These are phyloP conservation scores for Tupiocoris notatus DNA, from an alignment of 2,888 invertebrate genomes.

Conservation along the genomic window DNA sequence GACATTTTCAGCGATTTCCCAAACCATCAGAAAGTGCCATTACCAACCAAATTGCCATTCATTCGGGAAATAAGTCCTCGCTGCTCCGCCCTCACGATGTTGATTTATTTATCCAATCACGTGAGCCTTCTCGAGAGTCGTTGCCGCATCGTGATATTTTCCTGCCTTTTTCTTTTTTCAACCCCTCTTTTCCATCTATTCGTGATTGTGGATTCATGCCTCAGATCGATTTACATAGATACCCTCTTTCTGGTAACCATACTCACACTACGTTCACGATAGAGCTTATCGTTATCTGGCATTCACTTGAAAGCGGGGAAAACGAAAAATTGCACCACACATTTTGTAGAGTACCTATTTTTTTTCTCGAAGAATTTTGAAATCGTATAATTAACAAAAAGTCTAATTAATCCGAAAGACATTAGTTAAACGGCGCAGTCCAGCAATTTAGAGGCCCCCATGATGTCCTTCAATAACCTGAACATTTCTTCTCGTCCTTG, in stretches of 20 bases:
- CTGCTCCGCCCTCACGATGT: neutral
- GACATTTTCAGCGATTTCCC: constrained; percentile 37
- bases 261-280: neutral
- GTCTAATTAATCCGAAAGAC: too few relatives aligned
- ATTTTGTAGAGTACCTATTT: too few relatives aligned
- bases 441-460: too few relatives aligned
- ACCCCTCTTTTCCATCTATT: neutral
- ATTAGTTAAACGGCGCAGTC: too few relatives aligned
- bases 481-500: too few relatives aligned
- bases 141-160: constrained; percentile 12
- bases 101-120: constrained; percentile 41
- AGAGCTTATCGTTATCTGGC: too few relatives aligned
- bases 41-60: constrained; percentile 33
- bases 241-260: neutral
- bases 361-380: too few relatives aligned
- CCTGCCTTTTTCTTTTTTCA: neutral
- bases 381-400: too few relatives aligned
- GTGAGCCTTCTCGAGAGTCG: constrained; percentile 20
- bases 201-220: constrained; percentile 19
- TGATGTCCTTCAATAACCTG: too few relatives aligned
- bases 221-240: constrained; percentile 20
- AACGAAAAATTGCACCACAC: too few relatives aligned
- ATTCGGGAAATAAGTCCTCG: constrained; percentile 30
- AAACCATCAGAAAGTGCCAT: constrained; percentile 12
- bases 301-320: too few relatives aligned